Evolutionary conservation across 2,888 invertebrate species (phyloP).

Genomic region (Calameuta filiformis): DNA sequence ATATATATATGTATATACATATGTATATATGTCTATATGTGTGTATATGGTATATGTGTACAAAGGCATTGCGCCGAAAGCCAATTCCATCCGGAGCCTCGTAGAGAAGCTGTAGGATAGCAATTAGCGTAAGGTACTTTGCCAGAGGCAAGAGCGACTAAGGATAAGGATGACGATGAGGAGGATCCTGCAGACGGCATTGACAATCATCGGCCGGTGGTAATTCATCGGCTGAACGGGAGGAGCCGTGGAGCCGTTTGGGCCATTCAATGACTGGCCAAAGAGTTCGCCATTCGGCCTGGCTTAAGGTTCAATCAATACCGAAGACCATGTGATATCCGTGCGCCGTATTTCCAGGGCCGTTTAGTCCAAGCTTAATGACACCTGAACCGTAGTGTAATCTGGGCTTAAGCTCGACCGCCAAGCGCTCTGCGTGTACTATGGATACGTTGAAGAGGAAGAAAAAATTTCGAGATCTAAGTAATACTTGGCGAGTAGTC

Average conservation of each 20-base stretch:
- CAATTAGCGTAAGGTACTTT: background rate
- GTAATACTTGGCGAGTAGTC: background rate
- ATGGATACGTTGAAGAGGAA: background rate
- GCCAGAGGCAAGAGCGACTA: background rate
- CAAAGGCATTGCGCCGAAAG: background rate
- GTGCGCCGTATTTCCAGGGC: slow-evolving; percentile 53
- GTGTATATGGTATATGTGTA: background rate
- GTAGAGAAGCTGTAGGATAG: background rate
- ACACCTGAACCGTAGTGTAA: slow-evolving; percentile 58
- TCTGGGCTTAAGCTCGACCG: slow-evolving; percentile 57
- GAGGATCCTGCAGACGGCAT: background rate
- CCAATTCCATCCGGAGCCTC: background rate
- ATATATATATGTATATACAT: background rate
- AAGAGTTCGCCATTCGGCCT: slow-evolving; percentile 45
- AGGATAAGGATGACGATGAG: background rate
- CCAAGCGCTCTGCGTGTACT: slow-evolving; percentile 1
- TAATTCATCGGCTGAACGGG: slow-evolving; percentile 27
- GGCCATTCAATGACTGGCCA: slow-evolving; percentile 35
- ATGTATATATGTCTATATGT: too few relatives aligned
- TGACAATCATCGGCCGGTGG: slow-evolving; percentile 16
- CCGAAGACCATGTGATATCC: slow-evolving; percentile 38
- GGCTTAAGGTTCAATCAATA: slow-evolving; percentile 59
- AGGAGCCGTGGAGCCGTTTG: slow-evolving; percentile 20
- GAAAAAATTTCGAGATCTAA: background rate
- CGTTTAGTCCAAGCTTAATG: slow-evolving; percentile 61